A percentile compares a stretch with the other conserved stretches of the same genome.
Conservation (phyloP, 2,113 vertebrate genomes). For the Syrmaticus mikado region DNA sequence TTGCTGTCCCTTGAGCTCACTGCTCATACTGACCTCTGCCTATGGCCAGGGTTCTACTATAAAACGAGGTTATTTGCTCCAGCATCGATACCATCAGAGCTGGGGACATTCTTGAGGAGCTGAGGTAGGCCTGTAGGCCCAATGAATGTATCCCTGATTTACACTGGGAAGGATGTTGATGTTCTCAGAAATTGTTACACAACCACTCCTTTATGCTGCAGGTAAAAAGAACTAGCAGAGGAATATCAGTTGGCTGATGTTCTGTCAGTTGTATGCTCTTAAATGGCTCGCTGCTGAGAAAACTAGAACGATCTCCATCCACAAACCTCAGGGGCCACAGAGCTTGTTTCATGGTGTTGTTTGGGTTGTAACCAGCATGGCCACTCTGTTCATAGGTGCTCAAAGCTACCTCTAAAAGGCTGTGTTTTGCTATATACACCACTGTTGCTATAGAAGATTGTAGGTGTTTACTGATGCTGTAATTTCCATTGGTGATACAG, state of each 20-base stretch:
- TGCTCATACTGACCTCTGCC: not conserved
- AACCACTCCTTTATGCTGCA: not conserved
- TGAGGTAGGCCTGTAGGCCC: not conserved
- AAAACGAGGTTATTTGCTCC: not conserved
- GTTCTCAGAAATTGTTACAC: not conserved
- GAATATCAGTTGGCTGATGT: not conserved
- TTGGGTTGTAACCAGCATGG: not conserved
- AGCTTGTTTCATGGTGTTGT: not conserved
- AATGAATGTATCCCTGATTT: not conserved
- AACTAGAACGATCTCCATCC: not conserved
- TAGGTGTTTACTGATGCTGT: not conserved
- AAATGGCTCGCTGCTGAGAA: not conserved
- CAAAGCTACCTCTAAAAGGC: not conserved
- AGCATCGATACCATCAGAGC: not conserved
- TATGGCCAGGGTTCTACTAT: not conserved
- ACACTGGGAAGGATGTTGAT: not conserved
- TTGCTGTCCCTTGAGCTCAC: not conserved
- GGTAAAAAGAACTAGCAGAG: not conserved
- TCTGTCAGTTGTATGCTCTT: not conserved
- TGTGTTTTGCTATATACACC: not conserved
- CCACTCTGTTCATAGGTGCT: not conserved
- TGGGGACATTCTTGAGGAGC: not conserved
- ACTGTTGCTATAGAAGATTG: not conserved
- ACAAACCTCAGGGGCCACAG: not conserved
- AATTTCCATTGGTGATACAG: not conserved